Conservation (phyloP, 2,888 invertebrate species). For the Nephrotoma guestfalica region DNA sequence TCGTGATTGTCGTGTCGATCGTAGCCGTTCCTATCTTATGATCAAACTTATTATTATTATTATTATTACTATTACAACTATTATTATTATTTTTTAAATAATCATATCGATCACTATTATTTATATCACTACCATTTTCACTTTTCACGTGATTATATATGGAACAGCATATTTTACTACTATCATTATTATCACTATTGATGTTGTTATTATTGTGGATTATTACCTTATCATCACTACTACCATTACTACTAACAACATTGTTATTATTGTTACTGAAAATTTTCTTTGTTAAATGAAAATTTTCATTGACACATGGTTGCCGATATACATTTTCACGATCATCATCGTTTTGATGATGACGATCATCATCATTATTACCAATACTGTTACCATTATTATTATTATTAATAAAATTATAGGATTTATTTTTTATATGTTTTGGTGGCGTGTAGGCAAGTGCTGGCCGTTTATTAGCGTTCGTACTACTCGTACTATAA, state of each 20-base stretch:
- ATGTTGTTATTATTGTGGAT: background rate
- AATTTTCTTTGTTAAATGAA: background rate
- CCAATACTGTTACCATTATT: background rate
- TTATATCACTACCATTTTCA: background rate
- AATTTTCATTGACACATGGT: background rate
- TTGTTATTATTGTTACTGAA: background rate
- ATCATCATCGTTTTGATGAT: slow-evolving; percentile 8
- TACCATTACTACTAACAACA: background rate
- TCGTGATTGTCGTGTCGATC: background rate
- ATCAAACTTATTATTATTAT: background rate
- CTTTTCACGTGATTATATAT: background rate
- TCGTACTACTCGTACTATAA: background rate
- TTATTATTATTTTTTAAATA: background rate
- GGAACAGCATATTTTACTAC: background rate
- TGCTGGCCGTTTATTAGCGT: background rate
- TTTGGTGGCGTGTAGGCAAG: background rate
- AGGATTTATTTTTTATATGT: background rate
- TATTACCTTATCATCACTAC: background rate
- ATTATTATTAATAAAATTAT: background rate
- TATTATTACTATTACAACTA: background rate
- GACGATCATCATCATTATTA: background rate
- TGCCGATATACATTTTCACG: slow-evolving; percentile 4
- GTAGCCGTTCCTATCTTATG: background rate
- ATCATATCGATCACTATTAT: background rate
- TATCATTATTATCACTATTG: slow-evolving; percentile 1